Evolutionary conservation across 2,888 invertebrate species (phyloP), one percentile per base, ranked within the genome.

Genomic region (Ceramica pisi): DNA sequence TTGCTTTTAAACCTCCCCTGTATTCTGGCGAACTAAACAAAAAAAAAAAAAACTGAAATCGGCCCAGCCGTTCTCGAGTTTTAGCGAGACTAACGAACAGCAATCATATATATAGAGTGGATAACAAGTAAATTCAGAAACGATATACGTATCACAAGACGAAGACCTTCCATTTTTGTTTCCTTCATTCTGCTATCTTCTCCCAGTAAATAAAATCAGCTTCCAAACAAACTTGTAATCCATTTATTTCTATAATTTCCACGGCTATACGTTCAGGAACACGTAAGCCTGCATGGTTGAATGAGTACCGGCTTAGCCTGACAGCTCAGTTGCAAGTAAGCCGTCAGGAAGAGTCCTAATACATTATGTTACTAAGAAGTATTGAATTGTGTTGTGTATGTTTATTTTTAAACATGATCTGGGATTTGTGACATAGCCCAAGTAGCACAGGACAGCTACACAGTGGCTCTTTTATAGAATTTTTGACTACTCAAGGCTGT

Each of bases 211-310:
- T 60, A 60, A 60, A 57, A 38, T 44, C 14, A 50, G 2, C 12
- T 19, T 12, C 23, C 50, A 19, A 35, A n/a, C 19, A 51, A 57
- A 46, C 31, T 41, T 23, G 35, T 56, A 46, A 73, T 51, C 66
- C 26, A 65, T 65, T 79, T 73, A 73, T 53, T 35, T 55, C n/a
- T 74, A 74, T 80, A 63, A 77, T 80, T 67, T 60, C 57, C 14
- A n/a, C n/a, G 19, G 23, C 6, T 63, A 67, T 51, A 31, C 46
- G 19, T 41, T 67, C 31, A 62, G 65, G 38, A 72, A 71, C 48
- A 69, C 77, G 55, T 74, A 83, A 83, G 73, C 71, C 35, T 31
- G 38, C 26, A 64, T 62, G 72, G 72, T 31, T 73, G 78, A 81
- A 72, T 82, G 67, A 67, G 38, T 69, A 41, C 38, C 35, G 46